Conservation (phyloP, 2,888 invertebrate genomes). For the Dicyrtomina minuta region DNA sequence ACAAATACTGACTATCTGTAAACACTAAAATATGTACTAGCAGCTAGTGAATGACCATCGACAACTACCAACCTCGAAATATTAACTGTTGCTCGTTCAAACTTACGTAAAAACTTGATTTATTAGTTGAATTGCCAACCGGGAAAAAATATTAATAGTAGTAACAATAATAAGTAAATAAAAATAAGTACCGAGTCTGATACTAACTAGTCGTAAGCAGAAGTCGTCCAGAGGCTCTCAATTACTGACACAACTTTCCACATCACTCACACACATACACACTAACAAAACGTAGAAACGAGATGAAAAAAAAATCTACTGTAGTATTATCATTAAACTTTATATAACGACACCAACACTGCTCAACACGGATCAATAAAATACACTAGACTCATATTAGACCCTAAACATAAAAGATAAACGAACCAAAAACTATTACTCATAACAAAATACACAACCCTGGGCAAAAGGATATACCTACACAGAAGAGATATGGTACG, state of each 20-base stretch:
- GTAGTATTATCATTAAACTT: not conserved
- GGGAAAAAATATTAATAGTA: not conserved
- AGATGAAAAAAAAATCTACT: not conserved
- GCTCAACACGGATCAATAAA: slow-evolving; percentile 9
- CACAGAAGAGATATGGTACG: too few relatives aligned
- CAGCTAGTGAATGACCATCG: too few relatives aligned
- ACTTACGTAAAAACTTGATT: too few relatives aligned
- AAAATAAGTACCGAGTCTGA: not conserved
- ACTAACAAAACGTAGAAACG: not conserved
- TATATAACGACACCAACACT: not conserved
- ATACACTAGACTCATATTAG: not conserved
- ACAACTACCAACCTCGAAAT: too few relatives aligned
- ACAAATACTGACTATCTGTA: not conserved
- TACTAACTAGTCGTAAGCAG: not conserved
- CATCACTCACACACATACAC: not conserved
- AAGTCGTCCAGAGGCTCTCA: too few relatives aligned
- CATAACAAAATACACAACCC: not conserved
- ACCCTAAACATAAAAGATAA: too few relatives aligned
- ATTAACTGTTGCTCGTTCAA: too few relatives aligned
- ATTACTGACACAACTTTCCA: not conserved
- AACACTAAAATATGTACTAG: not conserved
- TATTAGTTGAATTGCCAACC: not conserved
- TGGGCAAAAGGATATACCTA: not conserved
- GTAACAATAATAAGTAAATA: not conserved
- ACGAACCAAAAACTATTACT: not conserved